A percentile compares a stretch with the other conserved stretches of the same genome.
Evolutionary conservation across 2,113 vertebrate genomes (phyloP).

Genomic region (Dromiciops gliroides): DNA sequence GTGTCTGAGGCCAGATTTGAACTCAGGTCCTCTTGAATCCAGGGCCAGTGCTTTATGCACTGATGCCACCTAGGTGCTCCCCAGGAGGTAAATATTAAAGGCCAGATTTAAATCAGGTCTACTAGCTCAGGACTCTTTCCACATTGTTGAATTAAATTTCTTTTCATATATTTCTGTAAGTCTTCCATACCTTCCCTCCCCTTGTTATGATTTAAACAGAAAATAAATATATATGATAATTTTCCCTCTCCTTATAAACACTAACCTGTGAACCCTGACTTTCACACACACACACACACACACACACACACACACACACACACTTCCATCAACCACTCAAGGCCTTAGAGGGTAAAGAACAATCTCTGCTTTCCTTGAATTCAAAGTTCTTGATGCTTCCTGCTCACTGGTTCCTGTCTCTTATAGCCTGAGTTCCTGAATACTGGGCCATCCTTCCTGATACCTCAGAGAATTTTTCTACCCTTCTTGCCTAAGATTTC

Average conservation of each 20-base stretch:
- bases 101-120: background rate
- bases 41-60: too few relatives aligned
- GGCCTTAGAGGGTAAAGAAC: too few relatives aligned
- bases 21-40: too few relatives aligned
- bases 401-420: background rate
- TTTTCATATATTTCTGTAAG: background rate
- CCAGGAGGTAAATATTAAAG: too few relatives aligned
- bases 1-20: too few relatives aligned
- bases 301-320: background rate
- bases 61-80: too few relatives aligned
- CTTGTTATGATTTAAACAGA: background rate
- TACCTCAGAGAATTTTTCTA: background rate
- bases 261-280: background rate
- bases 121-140: background rate
- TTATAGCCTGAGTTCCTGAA: background rate
- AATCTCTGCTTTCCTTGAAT: accelerated
- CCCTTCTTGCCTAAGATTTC: background rate
- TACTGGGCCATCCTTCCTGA: background rate
- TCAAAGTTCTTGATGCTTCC: background rate
- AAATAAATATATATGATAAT: background rate
- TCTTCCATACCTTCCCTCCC: background rate
- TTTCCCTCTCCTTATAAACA: background rate
- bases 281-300: background rate
- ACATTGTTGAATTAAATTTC: background rate
- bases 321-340: background rate